Conservation (phyloP, 1,140 invertebrate species). For the Oedothorax gibbosus region DNA sequence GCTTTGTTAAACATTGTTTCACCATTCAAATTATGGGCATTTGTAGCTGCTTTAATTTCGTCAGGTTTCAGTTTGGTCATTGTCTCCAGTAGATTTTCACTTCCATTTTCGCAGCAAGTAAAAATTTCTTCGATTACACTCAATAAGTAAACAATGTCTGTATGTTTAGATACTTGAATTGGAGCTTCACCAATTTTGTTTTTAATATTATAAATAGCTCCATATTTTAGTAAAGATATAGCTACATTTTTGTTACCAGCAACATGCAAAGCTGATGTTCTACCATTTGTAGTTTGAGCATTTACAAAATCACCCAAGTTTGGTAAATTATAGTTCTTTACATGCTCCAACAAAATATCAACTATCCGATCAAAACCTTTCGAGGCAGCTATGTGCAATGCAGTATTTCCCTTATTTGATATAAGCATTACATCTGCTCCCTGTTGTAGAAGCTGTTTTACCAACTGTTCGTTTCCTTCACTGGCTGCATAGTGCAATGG, state of each 20-base stretch:
- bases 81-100: background rate
- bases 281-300: constrained; percentile 2
- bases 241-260: background rate
- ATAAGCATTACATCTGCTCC: constrained; percentile 65
- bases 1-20: background rate
- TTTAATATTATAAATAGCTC: constrained; percentile 7
- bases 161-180: constrained; percentile 8
- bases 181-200: constrained; percentile 9
- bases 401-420: constrained; percentile 64
- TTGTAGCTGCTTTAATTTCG: background rate
- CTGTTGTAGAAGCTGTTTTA: constrained; percentile 60
- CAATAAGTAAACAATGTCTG: background rate
- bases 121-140: background rate
- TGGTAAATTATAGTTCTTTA: background rate
- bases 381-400: constrained; percentile 9
- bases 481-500: constrained; percentile 60
- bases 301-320: constrained; percentile 16
- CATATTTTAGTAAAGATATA: constrained; percentile 19
- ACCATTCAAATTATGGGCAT: background rate
- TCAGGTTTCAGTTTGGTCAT: background rate
- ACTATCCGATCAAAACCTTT: constrained; percentile 50
- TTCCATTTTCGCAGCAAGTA: background rate
- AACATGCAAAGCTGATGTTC: constrained; percentile 8
- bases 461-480: constrained; percentile 66
- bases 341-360: constrained; percentile 9